Base-by-base conservation (phyloP, 1,140 invertebrate species). In the Hirudo medicinalis region DNA sequence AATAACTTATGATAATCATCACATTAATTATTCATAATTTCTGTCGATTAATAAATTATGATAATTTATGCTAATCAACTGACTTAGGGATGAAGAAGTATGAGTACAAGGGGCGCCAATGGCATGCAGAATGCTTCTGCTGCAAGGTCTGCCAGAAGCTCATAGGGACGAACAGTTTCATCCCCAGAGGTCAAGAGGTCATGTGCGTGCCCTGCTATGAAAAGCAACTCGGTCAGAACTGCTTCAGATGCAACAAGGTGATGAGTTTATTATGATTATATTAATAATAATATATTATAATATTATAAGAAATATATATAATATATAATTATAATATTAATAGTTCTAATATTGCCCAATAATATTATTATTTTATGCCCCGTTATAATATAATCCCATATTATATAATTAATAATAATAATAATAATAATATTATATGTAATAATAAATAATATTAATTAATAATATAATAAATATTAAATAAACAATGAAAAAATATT, bases 51-150 rank as follows among this genome's bases (percentile, higher is more conserved):
- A 9, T 68, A 6, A 11, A 68, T 36, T 36, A 49, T 49, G 27
- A 0, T 40, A 32, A 68, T 32, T 0, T 27, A 36, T 1, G 11
- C 15, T 13, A 68, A 9, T 36, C 11, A 32, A 32, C 20, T 29
- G 15, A 22, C n/a, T 36, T 15, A 70, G 94, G 94, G 74, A 96
- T 92, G 77, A 97, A 97, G 87, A 97, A 97, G 86, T 96, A 97
- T 93, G 94, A 97, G 83, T 97, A 97, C 86, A 97, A 97, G 86
- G 95, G 93, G 32, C 86, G 93, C 75, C 93, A 97, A 82, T 97
- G 93, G 94, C 94, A 97, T 82, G 94, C 97, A 86, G 95, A 96
- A 81, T 97, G 94, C 79, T 97, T 97, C 88, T 91, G 90, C 80
- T 97, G 94, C 85, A 90, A 89, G 74, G 89, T 92, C 27, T 97